Evolutionary conservation across 2,797 vertebrate species (phyloP).

Genomic region (Limnodromus scolopaceus): DNA sequence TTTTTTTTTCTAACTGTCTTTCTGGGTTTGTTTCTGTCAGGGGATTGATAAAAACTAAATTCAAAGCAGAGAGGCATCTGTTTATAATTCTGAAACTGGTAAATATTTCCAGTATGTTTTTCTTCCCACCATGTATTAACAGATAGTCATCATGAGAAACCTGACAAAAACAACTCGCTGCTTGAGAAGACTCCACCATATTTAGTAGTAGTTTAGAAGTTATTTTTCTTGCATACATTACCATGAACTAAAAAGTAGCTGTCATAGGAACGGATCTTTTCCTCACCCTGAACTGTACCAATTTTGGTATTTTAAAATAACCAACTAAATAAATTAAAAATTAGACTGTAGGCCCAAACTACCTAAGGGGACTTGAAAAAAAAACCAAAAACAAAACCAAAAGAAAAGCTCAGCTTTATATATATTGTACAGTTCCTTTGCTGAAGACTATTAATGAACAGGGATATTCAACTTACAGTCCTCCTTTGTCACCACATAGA

Average conservation of each 20-base stretch:
- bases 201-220: not conserved
- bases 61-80: slow-evolving; percentile 27
- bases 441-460: not conserved
- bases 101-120: not conserved
- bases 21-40: not conserved
- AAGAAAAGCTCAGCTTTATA: not conserved
- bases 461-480: slow-evolving; percentile 75
- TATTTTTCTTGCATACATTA: not conserved
- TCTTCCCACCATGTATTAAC: not conserved
- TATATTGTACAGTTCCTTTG: not conserved
- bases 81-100: slow-evolving; percentile 15
- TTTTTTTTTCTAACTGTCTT: not conserved
- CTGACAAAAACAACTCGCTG: not conserved
- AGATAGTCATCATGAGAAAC: slow-evolving; percentile 17
- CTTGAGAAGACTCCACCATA: not conserved
- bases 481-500: slow-evolving; percentile 81
- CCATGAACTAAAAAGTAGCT: not conserved
- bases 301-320: not conserved
- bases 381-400: not conserved
- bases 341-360: not conserved
- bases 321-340: not conserved
- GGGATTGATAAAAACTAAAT: slow-evolving; percentile 29
- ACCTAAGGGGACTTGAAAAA: not conserved
- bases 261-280: not conserved
- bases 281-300: not conserved